These are phyloP conservation scores for Petrophora chlorosata DNA, from an alignment of 2,888 invertebrate species.

Conservation along the genomic window DNA sequence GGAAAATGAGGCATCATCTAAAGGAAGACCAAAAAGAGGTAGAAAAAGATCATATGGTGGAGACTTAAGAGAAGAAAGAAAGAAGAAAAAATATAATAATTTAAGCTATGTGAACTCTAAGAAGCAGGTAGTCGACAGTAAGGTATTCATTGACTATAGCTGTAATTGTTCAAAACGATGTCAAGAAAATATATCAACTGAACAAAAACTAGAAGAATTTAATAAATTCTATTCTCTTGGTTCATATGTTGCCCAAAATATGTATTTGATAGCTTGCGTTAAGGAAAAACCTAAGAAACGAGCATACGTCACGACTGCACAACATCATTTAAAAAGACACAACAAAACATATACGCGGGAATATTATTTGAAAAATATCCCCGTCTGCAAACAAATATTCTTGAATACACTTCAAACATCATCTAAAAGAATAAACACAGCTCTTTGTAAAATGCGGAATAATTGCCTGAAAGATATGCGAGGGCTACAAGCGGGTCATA, in stretches of 20 bases:
- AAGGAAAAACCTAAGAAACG: neutral
- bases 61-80: too few species aligned
- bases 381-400: neutral
- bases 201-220: constrained; percentile 13
- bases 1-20: constrained; percentile 8
- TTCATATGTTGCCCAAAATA: constrained; percentile 23
- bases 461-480: neutral
- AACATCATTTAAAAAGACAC: neutral
- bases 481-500: neutral
- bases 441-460: neutral
- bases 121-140: neutral
- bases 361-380: neutral
- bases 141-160: neutral
- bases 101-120: neutral
- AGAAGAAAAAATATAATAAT: neutral
- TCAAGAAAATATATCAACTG: neutral
- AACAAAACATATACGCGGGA: neutral
- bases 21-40: constrained; percentile 17
- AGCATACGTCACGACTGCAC: neutral
- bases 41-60: constrained; percentile 15
- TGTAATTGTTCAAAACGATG: neutral
- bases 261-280: constrained; percentile 18
- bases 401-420: neutral
- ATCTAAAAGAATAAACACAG: neutral
- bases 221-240: constrained; percentile 21